These are phyloP conservation scores for Solenopsis fugax DNA, from an alignment of 1,140 invertebrate species.

Conservation along the genomic window DNA sequence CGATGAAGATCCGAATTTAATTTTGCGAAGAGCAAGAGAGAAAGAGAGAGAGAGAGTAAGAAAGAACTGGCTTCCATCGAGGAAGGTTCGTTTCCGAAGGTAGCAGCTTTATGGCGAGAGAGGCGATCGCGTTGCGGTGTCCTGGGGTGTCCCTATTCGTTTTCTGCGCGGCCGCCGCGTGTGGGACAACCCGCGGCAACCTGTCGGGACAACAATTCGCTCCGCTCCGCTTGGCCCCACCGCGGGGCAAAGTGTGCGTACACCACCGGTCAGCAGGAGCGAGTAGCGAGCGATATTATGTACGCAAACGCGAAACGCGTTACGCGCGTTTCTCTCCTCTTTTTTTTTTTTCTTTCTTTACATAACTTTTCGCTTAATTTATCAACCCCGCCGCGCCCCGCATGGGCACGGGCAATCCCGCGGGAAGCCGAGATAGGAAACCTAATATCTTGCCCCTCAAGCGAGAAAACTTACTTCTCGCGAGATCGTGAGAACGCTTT, in stretches of 20 bases:
- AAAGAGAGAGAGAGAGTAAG: no score
- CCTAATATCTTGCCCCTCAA: constrained; percentile 54
- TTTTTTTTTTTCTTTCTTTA: not conserved
- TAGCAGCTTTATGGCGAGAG: constrained; percentile 71
- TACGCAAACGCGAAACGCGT: not conserved
- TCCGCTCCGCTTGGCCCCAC: constrained; percentile 56
- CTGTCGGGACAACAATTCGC: constrained; percentile 76
- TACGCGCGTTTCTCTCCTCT: not conserved
- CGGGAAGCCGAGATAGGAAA: constrained; percentile 62
- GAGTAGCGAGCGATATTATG: no score
- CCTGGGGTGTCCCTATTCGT: constrained; percentile 73
- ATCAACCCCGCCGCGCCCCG: constrained; percentile 51
- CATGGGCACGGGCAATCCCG: constrained; percentile 33
- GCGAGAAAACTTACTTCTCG: constrained; percentile 39
- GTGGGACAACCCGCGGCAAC: constrained; percentile 75
- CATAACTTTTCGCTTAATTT: constrained; percentile 69
- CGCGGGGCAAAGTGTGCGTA: not conserved
- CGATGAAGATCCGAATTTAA: constrained; percentile 68
- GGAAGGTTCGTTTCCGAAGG: constrained; percentile 59
- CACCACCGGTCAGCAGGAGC: not conserved
- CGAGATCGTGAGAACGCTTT: constrained; percentile 67
- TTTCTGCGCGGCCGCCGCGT: constrained; percentile 68
- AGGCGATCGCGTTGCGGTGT: constrained; percentile 60
- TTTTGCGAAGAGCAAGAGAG: constrained; percentile 39
- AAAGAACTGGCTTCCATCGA: constrained; percentile 25